Percentiles rank a stretch among this genome's conserved stretches.
Conservation (phyloP, 2,113 vertebrate genomes). For the Apodemus speciosus region DNA sequence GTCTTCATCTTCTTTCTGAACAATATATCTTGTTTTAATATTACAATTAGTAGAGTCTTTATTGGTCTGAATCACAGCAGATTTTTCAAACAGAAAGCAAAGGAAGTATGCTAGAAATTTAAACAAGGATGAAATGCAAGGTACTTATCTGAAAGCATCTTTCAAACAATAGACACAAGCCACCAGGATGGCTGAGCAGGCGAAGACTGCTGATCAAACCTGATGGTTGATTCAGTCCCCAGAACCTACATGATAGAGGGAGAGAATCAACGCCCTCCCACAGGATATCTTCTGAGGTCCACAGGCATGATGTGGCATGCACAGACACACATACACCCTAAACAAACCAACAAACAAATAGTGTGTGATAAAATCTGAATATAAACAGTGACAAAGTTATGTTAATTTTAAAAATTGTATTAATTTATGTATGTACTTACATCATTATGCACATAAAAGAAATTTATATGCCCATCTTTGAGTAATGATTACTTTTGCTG, state of each 20-base stretch:
- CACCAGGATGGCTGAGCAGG: not conserved
- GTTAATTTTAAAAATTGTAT: not conserved
- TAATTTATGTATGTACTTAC: not conserved
- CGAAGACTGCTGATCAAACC: not conserved
- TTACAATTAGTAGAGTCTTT: not conserved
- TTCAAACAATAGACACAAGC: not conserved
- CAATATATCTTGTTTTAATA: not conserved
- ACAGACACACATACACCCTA: not conserved
- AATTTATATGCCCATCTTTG: not conserved
- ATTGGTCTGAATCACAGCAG: not conserved
- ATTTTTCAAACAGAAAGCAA: slow-evolving; percentile 23
- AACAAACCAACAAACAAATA: not conserved
- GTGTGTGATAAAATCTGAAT: not conserved
- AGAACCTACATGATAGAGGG: not conserved
- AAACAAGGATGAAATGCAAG: not conserved
- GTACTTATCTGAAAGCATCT: not conserved
- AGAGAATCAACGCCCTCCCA: not conserved
- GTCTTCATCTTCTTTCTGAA: not conserved
- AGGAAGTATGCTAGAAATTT: not conserved
- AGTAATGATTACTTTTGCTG: not conserved
- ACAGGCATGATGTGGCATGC: not conserved
- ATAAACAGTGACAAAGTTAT: not conserved
- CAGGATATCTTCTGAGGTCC: not conserved
- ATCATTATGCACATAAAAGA: not conserved
- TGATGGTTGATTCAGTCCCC: not conserved